These are phyloP conservation scores for Pterois miles DNA, from an alignment of 2,797 vertebrate genomes.

Conservation along the genomic window DNA sequence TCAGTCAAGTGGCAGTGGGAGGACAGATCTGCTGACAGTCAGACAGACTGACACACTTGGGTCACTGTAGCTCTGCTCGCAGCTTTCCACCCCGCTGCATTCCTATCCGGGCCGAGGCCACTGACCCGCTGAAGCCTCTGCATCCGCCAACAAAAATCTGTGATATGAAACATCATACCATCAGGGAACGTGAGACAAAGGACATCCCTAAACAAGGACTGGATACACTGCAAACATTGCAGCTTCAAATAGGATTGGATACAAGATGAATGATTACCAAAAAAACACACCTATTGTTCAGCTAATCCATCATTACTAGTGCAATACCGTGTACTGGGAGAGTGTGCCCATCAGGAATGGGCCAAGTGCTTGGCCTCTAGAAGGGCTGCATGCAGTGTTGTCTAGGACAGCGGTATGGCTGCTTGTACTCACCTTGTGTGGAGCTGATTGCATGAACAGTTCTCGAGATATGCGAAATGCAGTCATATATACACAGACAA, in stretches of 20 bases:
- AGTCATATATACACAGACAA: too few relatives aligned
- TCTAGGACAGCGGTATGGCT: too few relatives aligned
- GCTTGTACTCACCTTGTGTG: too few relatives aligned
- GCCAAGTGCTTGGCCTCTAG: too few relatives aligned
- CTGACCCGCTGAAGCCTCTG: conserved; percentile 45
- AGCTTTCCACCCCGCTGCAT: conserved; percentile 61
- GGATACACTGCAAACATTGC: not conserved
- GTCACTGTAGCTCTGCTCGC: conserved; percentile 54
- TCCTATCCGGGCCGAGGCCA: conserved; percentile 38
- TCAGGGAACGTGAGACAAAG: conserved; percentile 9
- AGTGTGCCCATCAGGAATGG: too few relatives aligned
- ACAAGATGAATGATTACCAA: not conserved
- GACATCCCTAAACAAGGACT: not conserved
- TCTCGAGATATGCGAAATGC: too few relatives aligned
- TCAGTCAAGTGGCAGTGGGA: conserved; percentile 71
- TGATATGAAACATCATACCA: conserved; percentile 27
- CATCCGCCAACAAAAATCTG: conserved; percentile 27
- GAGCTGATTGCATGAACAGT: too few relatives aligned
- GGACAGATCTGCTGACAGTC: conserved; percentile 74
- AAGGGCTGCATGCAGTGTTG: too few relatives aligned
- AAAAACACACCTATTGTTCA: conserved; percentile 15
- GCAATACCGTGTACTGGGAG: too few relatives aligned
- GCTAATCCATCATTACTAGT: conserved; percentile 1
- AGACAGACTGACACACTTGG: conserved; percentile 70
- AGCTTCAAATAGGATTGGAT: not conserved